phyloP scores from a whole-genome alignment of 2,888 invertebrate genomes.

The Agriopis leucophaearia region DNA sequence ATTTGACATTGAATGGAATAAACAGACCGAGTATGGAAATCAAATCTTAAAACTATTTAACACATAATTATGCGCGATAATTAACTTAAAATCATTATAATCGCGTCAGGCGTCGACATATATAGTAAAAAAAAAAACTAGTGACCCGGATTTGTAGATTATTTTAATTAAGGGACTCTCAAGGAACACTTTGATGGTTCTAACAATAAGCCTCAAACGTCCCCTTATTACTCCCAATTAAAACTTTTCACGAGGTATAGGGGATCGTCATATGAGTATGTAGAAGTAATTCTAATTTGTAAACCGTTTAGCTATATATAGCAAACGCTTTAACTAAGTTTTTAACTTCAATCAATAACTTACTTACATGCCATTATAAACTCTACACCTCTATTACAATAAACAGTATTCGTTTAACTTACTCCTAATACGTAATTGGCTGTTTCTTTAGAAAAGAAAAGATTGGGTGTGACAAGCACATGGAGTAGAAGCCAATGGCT shows the following conservation, averaged over 20 bases:
- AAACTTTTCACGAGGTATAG: conserved; percentile 28
- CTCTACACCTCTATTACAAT: not conserved
- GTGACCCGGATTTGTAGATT: not conserved
- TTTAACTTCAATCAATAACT: conserved; percentile 11
- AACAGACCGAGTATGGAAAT: too few species aligned
- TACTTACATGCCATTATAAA: conserved; percentile 3
- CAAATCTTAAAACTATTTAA: too few species aligned
- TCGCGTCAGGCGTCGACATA: too few species aligned
- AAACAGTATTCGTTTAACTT: not conserved
- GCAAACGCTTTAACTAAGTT: conserved; percentile 3
- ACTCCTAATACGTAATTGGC: too few species aligned
- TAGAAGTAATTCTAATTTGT: not conserved
- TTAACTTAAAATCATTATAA: too few species aligned
- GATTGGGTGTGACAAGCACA: not conserved
- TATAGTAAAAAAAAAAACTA: too few species aligned
- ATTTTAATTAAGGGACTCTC: conserved; percentile 26
- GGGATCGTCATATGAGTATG: conserved; percentile 18
- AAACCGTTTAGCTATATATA: not conserved
- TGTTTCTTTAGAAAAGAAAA: too few species aligned
- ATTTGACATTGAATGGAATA: too few species aligned
- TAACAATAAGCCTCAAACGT: conserved; percentile 40
- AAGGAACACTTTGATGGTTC: conserved; percentile 25
- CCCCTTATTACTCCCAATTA: conserved; percentile 31
- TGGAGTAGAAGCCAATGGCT: too few species aligned
- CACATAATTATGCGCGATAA: too few species aligned